phyloP scores from a whole-genome alignment of 2,113 vertebrate genomes.

The Rhadina sibilatrix region DNA sequence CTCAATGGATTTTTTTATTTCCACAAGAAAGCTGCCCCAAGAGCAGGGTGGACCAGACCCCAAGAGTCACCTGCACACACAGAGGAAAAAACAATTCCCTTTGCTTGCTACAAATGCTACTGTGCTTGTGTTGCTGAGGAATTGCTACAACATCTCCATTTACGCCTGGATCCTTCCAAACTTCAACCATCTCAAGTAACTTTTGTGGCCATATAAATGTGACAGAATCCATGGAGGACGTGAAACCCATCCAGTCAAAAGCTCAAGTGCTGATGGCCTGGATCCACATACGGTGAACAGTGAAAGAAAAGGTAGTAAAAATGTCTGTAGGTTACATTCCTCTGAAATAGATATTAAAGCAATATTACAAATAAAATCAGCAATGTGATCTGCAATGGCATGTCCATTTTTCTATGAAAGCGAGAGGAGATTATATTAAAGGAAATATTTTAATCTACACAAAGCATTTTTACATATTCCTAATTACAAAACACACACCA shows the following conservation, averaged over 20 bases:
- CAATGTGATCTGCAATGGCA: neutral
- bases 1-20: neutral
- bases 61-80: neutral
- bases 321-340: constrained; percentile 46
- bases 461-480: constrained; percentile 34
- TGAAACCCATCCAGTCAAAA: neutral
- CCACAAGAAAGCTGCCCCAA: neutral
- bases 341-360: constrained; percentile 54
- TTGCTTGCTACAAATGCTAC: neutral
- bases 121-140: neutral
- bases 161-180: neutral
- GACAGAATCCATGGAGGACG: neutral
- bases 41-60: neutral
- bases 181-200: neutral
- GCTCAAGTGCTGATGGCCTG: constrained; percentile 6
- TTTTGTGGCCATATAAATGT: neutral
- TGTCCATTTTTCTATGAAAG: constrained; percentile 21
- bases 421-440: constrained; percentile 40
- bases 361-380: constrained; percentile 48
- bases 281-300: neutral
- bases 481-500: constrained; percentile 39
- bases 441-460: constrained; percentile 46
- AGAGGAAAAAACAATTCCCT: neutral
- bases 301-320: constrained; percentile 23
- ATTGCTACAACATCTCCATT: neutral